phyloP scores from a whole-genome alignment of 2,113 vertebrate genomes.

The Anthoscopus minutus region DNA sequence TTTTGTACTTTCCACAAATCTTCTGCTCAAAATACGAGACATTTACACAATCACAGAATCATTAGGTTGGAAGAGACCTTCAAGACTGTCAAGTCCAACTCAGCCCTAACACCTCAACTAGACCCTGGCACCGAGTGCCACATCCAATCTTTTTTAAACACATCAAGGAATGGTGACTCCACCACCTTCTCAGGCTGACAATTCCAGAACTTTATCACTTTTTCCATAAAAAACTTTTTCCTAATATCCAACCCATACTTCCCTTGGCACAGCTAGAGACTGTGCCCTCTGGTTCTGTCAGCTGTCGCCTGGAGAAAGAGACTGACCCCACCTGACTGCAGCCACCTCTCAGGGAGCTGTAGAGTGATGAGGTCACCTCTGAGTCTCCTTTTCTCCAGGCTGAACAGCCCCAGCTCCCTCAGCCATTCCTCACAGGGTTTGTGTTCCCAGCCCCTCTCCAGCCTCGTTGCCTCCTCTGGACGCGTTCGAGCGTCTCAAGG shows the following conservation, averaged over 20 bases:
- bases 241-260: not conserved
- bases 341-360: not conserved
- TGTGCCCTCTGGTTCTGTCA: not conserved
- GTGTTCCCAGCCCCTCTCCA: too few relatives aligned
- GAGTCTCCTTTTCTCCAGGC: not conserved
- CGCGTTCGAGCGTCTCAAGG: rapidly evolving
- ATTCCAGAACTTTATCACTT: not conserved
- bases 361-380: too few relatives aligned
- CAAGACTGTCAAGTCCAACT: not conserved
- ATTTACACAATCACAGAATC: not conserved
- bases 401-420: not conserved
- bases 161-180: not conserved
- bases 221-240: not conserved
- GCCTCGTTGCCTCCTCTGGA: not conserved
- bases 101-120: not conserved
- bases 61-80: not conserved
- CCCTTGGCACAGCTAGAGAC: not conserved
- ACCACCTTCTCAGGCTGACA: rapidly evolving
- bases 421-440: not conserved
- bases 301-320: not conserved
- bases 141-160: not conserved
- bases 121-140: not conserved
- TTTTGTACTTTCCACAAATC: not conserved
- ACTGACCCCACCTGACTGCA: too few relatives aligned
- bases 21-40: not conserved